Evolutionary conservation across 2,888 invertebrate genomes (phyloP).

Genomic region (Euproctis similis): DNA sequence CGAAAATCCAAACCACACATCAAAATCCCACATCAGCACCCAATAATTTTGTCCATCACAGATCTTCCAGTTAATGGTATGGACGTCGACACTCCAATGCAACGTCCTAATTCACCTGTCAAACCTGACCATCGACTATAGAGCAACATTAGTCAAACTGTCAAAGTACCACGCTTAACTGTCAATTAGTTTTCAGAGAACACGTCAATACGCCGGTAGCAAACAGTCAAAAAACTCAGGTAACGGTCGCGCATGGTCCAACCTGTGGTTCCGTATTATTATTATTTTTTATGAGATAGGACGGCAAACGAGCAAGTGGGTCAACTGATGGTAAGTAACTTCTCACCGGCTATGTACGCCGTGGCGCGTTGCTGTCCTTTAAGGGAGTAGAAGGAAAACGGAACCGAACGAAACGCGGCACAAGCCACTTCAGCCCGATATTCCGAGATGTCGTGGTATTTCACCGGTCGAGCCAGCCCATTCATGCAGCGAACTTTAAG

Average conservation of each 20-base stretch:
- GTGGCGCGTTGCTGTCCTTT: no score
- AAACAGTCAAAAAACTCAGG: slow-evolving; percentile 24
- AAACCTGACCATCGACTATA: slow-evolving; percentile 42
- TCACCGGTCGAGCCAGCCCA: no score
- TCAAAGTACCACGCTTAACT: slow-evolving; percentile 56
- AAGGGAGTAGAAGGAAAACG: no score
- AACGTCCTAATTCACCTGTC: slow-evolving; percentile 48
- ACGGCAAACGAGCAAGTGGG: no score
- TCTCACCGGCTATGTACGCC: no score
- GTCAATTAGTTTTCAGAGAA: slow-evolving; percentile 57
- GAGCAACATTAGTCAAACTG: slow-evolving; percentile 68
- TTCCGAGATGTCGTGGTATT: no score
- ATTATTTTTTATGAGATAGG: no score
- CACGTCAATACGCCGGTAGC: slow-evolving; percentile 48
- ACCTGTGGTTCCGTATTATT: slow-evolving; percentile 16
- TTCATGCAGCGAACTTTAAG: no score
- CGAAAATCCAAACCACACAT: no score
- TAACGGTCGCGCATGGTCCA: slow-evolving; percentile 5
- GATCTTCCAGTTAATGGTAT: slow-evolving; percentile 25
- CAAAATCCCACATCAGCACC: slow-evolving; percentile 9
- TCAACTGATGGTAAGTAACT: no score
- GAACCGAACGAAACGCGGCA: no score
- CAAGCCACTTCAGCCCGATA: no score
- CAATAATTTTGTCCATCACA: slow-evolving; percentile 15
- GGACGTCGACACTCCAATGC: slow-evolving; percentile 44